Base-by-base conservation (phyloP, 2,888 invertebrate genomes). In the Cremastinae sp. region DNA sequence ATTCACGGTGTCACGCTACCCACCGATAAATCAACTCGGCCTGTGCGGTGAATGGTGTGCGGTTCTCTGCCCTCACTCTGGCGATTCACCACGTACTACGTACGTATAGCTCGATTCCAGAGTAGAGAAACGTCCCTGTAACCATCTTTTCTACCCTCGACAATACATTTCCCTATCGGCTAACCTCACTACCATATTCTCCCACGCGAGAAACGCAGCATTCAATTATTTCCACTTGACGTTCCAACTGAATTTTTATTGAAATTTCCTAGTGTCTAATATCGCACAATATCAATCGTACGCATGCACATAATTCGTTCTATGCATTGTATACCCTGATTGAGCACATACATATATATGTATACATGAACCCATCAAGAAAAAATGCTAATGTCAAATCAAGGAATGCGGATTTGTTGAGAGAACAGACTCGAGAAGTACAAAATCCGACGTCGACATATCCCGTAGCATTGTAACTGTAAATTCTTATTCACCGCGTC, bases 1-100 rank as follows among this genome's bases (percentile, higher is more conserved):
- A 82, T 83, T 83, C 83, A 74, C 72, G 75, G 74, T 77, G 74
- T 79, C 81, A 80, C 79, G 80, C 78, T 75, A 79, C 75, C 79
- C 79, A 74, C 66, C 80, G 78, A 83, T 83, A 83, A 83, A 83
- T 84, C 83, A 82, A 81, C 81, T 78, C 70, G 61, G 61, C 58
- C 69, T 61, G 69, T 64, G 68, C 76, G 69, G 69, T 58, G 76
- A 76, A 73, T 65, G 76, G 69, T 69, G 74, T 74, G 72, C 55
- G 64, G 69, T 68, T 45, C 49, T 62, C 62, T 49, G 22, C 55
- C 61, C 61, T 65, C 65, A 55, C 69, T 20, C 51, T 43, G 61
- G 47, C 70, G 62, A 68, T 75, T 73, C 76, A 45, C 75, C 72
- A 49, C 62, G 72, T 72, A 66, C 51, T 61, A 18, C n/a, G n/a